These are phyloP conservation scores for Apogon hyalosoma DNA, from an alignment of 2,797 vertebrate species.

Conservation along the genomic window DNA sequence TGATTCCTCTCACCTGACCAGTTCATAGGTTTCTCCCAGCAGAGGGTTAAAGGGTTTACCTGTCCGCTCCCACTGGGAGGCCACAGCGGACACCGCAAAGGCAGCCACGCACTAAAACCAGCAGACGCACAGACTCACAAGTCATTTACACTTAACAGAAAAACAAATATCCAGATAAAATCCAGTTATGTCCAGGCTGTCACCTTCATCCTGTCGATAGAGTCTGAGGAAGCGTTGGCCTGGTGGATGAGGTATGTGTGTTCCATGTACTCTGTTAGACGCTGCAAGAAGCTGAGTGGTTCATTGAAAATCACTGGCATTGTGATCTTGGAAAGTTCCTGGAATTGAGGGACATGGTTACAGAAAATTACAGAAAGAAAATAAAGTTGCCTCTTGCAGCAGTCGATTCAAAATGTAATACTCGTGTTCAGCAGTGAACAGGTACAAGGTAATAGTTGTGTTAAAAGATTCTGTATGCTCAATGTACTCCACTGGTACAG, in stretches of 20 bases:
- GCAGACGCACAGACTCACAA: conserved; percentile 4
- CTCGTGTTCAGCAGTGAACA: background rate
- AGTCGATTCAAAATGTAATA: background rate
- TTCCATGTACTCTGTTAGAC: conserved; percentile 98
- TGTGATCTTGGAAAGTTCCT: conserved; percentile 98
- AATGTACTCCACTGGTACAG: background rate
- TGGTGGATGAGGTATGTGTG: conserved; percentile 97
- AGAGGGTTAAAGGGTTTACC: conserved; percentile 98
- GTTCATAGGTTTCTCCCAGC: conserved; percentile 95
- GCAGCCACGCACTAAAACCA: conserved; percentile 91
- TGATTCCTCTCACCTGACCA: conserved; percentile 87
- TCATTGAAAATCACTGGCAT: conserved; percentile 99
- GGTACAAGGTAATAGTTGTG: background rate
- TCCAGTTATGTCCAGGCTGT: background rate
- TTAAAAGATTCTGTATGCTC: background rate
- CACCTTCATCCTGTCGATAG: conserved; percentile 96
- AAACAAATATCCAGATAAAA: background rate
- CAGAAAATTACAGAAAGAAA: conserved; percentile 19
- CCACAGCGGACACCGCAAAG: conserved; percentile 96
- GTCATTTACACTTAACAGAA: background rate
- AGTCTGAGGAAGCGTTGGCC: conserved; percentile 88
- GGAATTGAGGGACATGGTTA: conserved; percentile 13
- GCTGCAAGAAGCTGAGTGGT: conserved; percentile 96
- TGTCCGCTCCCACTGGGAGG: conserved; percentile 97
- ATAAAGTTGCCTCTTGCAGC: background rate